Evolutionary conservation across 2,888 invertebrate species (phyloP).

Genomic region (Cloeon dipterum): DNA sequence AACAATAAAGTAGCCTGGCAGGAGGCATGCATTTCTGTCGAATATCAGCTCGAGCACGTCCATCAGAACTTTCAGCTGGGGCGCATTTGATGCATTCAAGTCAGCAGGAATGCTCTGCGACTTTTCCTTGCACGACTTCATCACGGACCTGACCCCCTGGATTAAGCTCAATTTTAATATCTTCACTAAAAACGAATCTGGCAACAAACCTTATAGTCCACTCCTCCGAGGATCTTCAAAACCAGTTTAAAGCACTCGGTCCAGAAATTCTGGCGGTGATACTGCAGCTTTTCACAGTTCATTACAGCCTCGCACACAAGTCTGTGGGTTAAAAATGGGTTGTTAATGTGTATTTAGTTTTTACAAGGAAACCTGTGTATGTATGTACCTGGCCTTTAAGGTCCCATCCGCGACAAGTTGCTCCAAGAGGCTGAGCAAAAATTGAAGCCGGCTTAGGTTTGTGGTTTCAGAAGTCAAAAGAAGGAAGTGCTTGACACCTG

Average conservation of each 20-base stretch:
- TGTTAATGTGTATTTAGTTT: not conserved
- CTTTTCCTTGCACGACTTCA: constrained; percentile 66
- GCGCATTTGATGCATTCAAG: constrained; percentile 55
- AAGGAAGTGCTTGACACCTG: constrained; percentile 50
- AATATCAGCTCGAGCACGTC: constrained; percentile 72
- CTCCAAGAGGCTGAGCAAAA: constrained; percentile 52
- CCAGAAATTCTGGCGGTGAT: constrained; percentile 71
- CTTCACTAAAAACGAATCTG: no score
- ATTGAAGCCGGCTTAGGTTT: constrained; percentile 48
- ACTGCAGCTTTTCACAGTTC: constrained; percentile 57
- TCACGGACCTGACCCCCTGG: constrained; percentile 8
- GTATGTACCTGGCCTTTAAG: constrained; percentile 43
- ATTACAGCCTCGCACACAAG: constrained; percentile 72
- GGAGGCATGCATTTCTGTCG: constrained; percentile 71
- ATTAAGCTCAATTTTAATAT: not conserved
- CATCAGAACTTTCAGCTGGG: constrained; percentile 58
- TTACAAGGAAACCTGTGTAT: not conserved
- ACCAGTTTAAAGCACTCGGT: constrained; percentile 67
- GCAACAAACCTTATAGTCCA: constrained; percentile 92
- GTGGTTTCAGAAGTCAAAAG: constrained; percentile 45
- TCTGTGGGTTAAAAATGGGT: constrained; percentile 20
- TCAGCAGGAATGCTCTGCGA: constrained; percentile 56
- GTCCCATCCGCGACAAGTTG: constrained; percentile 46
- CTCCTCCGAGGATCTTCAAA: constrained; percentile 63
- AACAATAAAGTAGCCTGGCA: constrained; percentile 87